A percentile compares a stretch with the other conserved stretches of the same genome.
Conservation (phyloP, 1,140 invertebrate species). For the Periplaneta americana region DNA sequence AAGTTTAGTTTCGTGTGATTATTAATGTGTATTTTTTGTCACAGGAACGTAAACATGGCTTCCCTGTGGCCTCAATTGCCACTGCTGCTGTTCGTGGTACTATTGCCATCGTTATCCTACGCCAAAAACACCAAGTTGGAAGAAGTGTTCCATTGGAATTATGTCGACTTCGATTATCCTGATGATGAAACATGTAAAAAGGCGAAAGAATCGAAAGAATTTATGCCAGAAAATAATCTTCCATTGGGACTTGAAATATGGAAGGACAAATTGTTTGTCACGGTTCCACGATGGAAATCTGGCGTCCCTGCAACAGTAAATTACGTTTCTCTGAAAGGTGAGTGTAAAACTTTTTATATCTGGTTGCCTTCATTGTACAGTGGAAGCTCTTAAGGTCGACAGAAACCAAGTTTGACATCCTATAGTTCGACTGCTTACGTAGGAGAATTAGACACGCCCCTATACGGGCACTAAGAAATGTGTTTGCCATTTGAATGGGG, state of each 20-base stretch:
- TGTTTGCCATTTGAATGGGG: no score
- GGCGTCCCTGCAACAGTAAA: constrained; percentile 67
- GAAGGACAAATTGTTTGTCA: constrained; percentile 71
- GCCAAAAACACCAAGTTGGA: background rate
- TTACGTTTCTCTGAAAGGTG: constrained; percentile 40
- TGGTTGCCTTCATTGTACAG: no score
- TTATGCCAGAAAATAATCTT: constrained; percentile 62
- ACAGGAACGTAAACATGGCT: background rate
- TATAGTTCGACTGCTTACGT: no score
- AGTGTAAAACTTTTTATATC: no score
- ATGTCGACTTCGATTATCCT: background rate
- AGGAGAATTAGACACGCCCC: no score
- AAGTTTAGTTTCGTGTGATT: no score
- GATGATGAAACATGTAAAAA: background rate
- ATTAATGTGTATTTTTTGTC: background rate
- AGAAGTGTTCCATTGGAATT: constrained; percentile 2
- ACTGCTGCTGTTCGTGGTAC: background rate
- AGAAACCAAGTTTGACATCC: no score
- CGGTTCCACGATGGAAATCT: constrained; percentile 68
- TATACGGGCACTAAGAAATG: no score
- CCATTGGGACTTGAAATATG: constrained; percentile 67
- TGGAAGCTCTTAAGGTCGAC: no score
- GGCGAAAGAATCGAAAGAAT: constrained; percentile 49
- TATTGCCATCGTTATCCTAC: background rate
- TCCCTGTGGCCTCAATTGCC: background rate